These are phyloP conservation scores for Corythornis cristatus DNA, from an alignment of 2,113 vertebrate species.

Conservation along the genomic window DNA sequence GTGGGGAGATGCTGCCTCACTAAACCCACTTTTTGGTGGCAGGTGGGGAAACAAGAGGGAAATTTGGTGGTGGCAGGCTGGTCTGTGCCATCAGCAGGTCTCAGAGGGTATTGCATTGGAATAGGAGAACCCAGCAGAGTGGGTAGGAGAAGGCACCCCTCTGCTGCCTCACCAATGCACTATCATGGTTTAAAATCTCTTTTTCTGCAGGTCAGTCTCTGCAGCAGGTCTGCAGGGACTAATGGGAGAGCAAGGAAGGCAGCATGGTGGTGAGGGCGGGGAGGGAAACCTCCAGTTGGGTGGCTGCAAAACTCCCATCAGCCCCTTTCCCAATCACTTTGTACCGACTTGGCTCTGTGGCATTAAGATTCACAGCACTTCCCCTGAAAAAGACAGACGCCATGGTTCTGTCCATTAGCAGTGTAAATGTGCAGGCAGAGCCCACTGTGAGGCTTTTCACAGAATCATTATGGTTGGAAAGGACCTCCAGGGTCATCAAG, in stretches of 20 bases:
- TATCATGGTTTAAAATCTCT: background rate
- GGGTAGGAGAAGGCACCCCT: background rate
- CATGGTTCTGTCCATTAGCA: background rate
- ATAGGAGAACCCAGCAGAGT: background rate
- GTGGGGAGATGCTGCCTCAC: background rate
- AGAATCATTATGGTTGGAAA: too few species aligned
- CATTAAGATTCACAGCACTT: background rate
- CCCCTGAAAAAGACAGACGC: background rate
- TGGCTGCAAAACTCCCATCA: background rate
- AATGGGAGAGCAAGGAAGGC: background rate
- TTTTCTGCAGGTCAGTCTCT: background rate
- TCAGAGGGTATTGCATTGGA: background rate
- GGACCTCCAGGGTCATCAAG: too few species aligned
- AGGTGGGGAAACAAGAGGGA: background rate
- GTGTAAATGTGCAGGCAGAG: background rate
- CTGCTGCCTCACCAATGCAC: background rate
- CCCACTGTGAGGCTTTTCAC: background rate
- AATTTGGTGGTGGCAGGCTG: background rate
- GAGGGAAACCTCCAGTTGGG: background rate
- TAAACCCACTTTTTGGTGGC: background rate
- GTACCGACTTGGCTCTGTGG: fast-evolving
- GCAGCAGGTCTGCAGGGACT: background rate
- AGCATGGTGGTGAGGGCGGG: fast-evolving
- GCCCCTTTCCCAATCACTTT: background rate
- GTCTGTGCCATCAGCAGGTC: fast-evolving